A percentile compares a stretch with the other conserved stretches of the same genome.
Conservation (phyloP, 2,888 invertebrate genomes). For the Lapara coniferarum region DNA sequence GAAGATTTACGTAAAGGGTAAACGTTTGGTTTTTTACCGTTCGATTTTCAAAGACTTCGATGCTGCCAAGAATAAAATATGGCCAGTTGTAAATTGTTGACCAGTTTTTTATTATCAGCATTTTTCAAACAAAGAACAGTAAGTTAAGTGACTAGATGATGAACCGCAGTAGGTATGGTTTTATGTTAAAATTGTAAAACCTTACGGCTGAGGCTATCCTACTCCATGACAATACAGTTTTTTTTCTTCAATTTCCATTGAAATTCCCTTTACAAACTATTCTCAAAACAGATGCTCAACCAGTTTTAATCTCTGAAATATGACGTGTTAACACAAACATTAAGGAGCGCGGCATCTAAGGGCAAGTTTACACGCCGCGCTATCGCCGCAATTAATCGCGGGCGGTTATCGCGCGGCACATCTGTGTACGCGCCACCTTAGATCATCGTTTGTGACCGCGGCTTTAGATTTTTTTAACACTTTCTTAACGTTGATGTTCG, state of each 20-base stretch:
- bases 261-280: no score
- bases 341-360: conserved; percentile 16
- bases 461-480: conserved; percentile 16
- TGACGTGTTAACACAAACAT: conserved; percentile 29
- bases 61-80: no score
- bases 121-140: no score
- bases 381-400: conserved; percentile 71
- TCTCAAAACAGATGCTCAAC: neutral
- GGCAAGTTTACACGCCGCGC: conserved; percentile 42
- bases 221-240: no score
- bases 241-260: no score
- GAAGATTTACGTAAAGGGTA: conserved; percentile 16
- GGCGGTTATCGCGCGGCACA: conserved; percentile 60
- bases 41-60: no score
- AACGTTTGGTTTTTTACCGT: conserved; percentile 1
- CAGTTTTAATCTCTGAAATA: conserved; percentile 30
- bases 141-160: no score
- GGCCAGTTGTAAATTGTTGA: no score
- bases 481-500: conserved; percentile 5
- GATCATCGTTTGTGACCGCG: conserved; percentile 15
- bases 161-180: no score
- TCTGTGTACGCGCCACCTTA: conserved; percentile 49
- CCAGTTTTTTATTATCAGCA: no score
- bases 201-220: no score
- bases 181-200: no score